Percentiles rank a stretch among this genome's conserved stretches.
Evolutionary conservation across 2,113 vertebrate species (phyloP).

Genomic region (Tetrao urogallus): DNA sequence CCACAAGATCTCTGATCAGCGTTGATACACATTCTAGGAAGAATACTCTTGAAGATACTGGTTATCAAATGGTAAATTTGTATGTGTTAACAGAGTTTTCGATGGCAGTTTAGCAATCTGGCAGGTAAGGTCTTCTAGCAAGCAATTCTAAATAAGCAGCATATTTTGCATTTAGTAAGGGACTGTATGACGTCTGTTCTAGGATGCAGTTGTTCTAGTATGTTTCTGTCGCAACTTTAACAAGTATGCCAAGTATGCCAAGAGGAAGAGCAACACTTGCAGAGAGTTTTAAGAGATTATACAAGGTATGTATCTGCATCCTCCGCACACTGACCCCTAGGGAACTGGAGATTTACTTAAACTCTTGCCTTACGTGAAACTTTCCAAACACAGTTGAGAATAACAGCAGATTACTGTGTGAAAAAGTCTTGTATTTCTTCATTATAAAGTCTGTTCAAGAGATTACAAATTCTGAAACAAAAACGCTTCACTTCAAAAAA

Average conservation of each 20-base stretch:
- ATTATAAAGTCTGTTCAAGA: conserved; percentile 54
- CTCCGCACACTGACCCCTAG: neutral
- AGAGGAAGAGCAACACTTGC: neutral
- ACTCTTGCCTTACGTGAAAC: neutral
- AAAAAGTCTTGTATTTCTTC: conserved; percentile 31
- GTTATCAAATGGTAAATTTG: neutral
- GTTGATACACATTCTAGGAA: neutral
- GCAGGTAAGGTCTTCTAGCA: neutral
- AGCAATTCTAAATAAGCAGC: neutral
- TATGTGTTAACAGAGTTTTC: neutral
- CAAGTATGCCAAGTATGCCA: neutral
- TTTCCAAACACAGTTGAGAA: conserved; percentile 52
- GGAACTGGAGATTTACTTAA: conserved; percentile 20
- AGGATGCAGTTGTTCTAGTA: neutral
- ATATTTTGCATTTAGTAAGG: neutral
- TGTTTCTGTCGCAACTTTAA: neutral
- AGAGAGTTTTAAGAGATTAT: neutral
- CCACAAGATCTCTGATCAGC: neutral
- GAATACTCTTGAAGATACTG: neutral
- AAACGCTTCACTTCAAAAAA: conserved; percentile 65
- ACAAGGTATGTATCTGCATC: neutral
- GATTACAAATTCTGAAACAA: conserved; percentile 56
- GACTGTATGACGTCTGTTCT: neutral
- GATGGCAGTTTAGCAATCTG: neutral
- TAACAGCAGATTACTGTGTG: neutral